Conservation (phyloP, 2,113 vertebrate species). For the Empidonax traillii region DNA sequence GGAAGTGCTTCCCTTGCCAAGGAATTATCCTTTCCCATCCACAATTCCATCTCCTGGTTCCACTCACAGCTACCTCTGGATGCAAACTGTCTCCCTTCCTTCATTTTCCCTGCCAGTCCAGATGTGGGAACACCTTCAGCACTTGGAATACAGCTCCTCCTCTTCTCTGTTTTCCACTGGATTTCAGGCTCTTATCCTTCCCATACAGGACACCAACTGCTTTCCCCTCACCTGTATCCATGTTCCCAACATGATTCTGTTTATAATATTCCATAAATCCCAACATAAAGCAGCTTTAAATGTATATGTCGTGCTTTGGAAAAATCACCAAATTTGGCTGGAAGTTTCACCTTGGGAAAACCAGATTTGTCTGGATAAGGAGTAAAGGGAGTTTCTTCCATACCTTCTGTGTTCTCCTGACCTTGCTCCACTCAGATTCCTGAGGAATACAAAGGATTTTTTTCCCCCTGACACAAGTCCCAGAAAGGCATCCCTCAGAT, state of each 20-base stretch:
- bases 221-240: not conserved
- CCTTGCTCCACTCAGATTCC: not conserved
- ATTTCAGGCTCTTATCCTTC: not conserved
- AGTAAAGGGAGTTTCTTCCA: not conserved
- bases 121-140: not conserved
- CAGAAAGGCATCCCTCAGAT: not conserved
- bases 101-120: not conserved
- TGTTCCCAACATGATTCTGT: not conserved
- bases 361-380: not conserved
- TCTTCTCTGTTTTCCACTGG: not conserved
- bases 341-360: not conserved
- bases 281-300: not conserved
- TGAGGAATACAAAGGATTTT: not conserved
- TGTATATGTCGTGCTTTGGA: not conserved
- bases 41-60: not conserved
- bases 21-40: not conserved
- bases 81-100: not conserved
- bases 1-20: not conserved
- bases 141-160: not conserved
- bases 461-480: fast-evolving
- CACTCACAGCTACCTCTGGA: not conserved
- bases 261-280: not conserved
- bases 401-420: not conserved
- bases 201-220: not conserved
- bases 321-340: not conserved